Percentiles rank a stretch among this genome's conserved stretches.
These are phyloP conservation scores for Trichomalopsis sarcophagae DNA, from an alignment of 1,140 invertebrate species.

Conservation along the genomic window DNA sequence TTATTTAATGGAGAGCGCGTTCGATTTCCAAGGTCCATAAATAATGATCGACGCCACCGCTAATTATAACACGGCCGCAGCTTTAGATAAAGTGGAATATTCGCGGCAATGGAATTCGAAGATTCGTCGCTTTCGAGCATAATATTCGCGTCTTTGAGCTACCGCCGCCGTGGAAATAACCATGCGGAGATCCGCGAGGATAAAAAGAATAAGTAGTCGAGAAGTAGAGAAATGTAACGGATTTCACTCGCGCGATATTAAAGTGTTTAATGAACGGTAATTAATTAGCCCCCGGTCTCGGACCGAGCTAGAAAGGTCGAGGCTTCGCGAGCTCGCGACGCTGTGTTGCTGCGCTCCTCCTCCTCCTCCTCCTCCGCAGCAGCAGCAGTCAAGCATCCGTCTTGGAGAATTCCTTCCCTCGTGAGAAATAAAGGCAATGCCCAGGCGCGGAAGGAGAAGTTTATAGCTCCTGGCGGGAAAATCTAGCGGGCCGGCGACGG, in stretches of 20 bases:
- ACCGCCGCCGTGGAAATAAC: too few species aligned
- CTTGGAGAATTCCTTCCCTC: slow-evolving; percentile 63
- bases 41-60: too few species aligned
- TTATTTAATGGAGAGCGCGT: too few species aligned
- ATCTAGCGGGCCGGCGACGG: slow-evolving; percentile 57
- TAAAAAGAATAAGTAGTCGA: neutral
- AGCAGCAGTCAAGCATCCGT: slow-evolving; percentile 63
- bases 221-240: slow-evolving; percentile 52
- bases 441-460: slow-evolving; percentile 56
- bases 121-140: neutral
- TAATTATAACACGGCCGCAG: too few species aligned
- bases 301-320: neutral
- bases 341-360: slow-evolving; percentile 19
- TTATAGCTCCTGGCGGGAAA: slow-evolving; percentile 61
- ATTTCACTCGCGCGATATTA: slow-evolving; percentile 71
- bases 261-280: slow-evolving; percentile 69
- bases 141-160: neutral
- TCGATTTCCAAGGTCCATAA: too few species aligned
- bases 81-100: too few species aligned
- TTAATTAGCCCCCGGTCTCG: slow-evolving; percentile 64
- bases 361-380: slow-evolving; percentile 40
- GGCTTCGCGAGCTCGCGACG: slow-evolving; percentile 46
- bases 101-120: neutral
- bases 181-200: neutral
- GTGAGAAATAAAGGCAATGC: slow-evolving; percentile 66